These are phyloP conservation scores for Catagonus wagneri DNA, from an alignment of 2,113 vertebrate species.

Conservation along the genomic window DNA sequence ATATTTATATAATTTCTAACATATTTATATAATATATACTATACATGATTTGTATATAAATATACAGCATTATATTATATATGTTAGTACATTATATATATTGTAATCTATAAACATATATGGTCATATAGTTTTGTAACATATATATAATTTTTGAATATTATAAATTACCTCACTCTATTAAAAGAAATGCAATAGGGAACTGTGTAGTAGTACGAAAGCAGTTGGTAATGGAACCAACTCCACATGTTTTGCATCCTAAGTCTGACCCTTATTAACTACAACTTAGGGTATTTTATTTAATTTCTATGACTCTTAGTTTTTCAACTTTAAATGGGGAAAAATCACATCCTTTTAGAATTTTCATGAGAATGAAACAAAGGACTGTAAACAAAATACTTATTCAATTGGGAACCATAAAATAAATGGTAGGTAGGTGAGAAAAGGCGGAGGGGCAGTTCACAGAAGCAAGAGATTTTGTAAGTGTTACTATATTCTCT, in stretches of 20 bases:
- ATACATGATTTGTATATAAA: neutral
- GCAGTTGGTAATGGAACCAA: neutral
- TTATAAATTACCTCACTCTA: neutral
- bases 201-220: neutral
- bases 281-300: neutral
- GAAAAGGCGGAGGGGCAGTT: neutral
- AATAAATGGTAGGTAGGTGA: neutral
- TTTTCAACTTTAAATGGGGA: neutral
- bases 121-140: neutral
- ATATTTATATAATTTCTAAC: constrained; percentile 23
- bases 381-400: neutral
- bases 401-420: neutral
- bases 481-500: neutral
- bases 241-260: neutral
- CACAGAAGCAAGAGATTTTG: neutral
- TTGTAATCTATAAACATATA: neutral
- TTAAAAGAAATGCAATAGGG: neutral
- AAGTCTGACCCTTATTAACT: neutral
- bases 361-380: neutral
- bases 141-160: neutral
- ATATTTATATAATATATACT: neutral
- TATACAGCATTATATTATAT: neutral
- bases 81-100: neutral
- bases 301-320: neutral
- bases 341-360: neutral